phyloP scores from a whole-genome alignment of 2,888 invertebrate species.

The Drosophila pseudotakahashii region DNA sequence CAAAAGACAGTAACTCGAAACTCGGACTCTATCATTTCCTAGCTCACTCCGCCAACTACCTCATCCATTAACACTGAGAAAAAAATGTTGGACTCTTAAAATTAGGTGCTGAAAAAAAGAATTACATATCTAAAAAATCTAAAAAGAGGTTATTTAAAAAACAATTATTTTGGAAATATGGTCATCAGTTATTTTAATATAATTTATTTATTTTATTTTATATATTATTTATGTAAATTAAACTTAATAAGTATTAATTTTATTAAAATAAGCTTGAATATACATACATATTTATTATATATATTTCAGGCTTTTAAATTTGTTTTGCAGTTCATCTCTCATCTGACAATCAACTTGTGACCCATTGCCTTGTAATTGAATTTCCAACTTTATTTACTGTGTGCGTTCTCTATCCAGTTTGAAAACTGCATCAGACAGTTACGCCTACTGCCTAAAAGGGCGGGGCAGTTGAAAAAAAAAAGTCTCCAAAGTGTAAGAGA shows the following conservation, averaged over 20 bases:
- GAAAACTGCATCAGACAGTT: conserved; percentile 18
- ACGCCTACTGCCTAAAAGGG: conserved; percentile 23
- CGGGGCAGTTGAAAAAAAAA: conserved; percentile 26
- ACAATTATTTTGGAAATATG: too few species aligned
- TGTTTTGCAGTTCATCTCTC: conserved; percentile 8
- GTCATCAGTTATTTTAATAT: too few species aligned
- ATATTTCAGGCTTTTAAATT: not conserved
- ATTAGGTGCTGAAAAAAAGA: too few species aligned
- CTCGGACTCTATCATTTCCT: conserved; percentile 47
- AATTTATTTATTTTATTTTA: too few species aligned
- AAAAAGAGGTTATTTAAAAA: too few species aligned
- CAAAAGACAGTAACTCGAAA: conserved; percentile 64
- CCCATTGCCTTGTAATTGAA: conserved; percentile 77
- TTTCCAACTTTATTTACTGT: conserved; percentile 79
- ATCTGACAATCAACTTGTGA: conserved; percentile 70
- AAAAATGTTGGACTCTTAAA: not conserved
- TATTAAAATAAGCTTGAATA: too few species aligned
- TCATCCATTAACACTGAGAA: not conserved
- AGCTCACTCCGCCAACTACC: conserved; percentile 12
- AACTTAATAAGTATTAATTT: too few species aligned
- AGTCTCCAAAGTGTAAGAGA: not conserved
- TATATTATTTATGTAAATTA: too few species aligned
- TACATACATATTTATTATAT: too few species aligned
- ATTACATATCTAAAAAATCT: too few species aligned
- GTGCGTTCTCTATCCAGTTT: conserved; percentile 46